Percentiles rank a stretch among this genome's conserved stretches.
Conservation (phyloP, 2,888 invertebrate species). For the Ophioninae sp. region DNA sequence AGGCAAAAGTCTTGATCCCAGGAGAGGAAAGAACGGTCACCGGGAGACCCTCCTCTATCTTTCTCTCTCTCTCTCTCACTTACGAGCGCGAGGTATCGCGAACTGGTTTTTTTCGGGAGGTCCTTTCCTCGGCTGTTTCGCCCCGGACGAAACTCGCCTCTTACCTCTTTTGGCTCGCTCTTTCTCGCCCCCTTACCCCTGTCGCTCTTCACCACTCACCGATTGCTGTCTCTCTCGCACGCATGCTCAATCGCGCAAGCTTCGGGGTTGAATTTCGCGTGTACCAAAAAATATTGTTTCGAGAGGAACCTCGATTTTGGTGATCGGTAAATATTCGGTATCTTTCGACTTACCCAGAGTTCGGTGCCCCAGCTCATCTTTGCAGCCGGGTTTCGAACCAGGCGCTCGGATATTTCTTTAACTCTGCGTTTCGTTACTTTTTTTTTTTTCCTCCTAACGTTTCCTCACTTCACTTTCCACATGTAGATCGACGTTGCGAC, state of each 20-base stretch:
- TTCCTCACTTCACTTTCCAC: slow-evolving; percentile 60
- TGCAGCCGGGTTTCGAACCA: slow-evolving; percentile 75
- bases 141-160: slow-evolving; percentile 40
- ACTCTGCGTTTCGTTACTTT: slow-evolving; percentile 30
- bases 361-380: slow-evolving; percentile 82
- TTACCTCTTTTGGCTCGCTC: slow-evolving; percentile 37
- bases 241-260: slow-evolving; percentile 21
- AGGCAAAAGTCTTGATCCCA: slow-evolving; percentile 71
- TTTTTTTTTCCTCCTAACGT: slow-evolving; percentile 25
- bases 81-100: slow-evolving; percentile 67
- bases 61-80: slow-evolving; percentile 21
- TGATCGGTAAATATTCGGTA: neutral
- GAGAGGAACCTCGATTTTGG: neutral
- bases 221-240: slow-evolving; percentile 13
- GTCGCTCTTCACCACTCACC: neutral
- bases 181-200: slow-evolving; percentile 35
- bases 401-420: slow-evolving; percentile 63
- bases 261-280: slow-evolving; percentile 1
- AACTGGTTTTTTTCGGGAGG: slow-evolving; percentile 75
- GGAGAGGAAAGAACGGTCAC: slow-evolving; percentile 52
- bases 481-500: slow-evolving; percentile 59
- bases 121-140: slow-evolving; percentile 63
- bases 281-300: slow-evolving; percentile 11
- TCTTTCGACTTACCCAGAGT: slow-evolving; percentile 80
- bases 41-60: slow-evolving; percentile 38